These are phyloP conservation scores for Hypsopygia costalis DNA, from an alignment of 2,888 invertebrate species.

Conservation along the genomic window DNA sequence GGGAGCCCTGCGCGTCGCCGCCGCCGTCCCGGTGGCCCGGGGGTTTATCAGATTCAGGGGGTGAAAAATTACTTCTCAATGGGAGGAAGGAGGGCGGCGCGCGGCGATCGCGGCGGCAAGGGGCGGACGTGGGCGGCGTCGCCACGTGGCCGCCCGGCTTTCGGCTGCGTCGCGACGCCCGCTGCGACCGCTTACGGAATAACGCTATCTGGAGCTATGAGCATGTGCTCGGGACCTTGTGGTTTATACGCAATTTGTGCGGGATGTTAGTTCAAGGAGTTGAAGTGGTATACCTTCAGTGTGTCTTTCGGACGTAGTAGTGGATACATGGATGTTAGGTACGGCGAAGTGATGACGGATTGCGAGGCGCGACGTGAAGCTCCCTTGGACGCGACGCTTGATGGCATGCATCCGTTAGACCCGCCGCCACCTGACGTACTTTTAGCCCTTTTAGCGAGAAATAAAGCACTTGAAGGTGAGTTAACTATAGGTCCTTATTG, in stretches of 20 bases:
- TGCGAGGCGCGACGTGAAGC: slow-evolving; percentile 44
- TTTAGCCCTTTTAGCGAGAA: slow-evolving; percentile 90
- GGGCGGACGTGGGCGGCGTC: slow-evolving; percentile 72
- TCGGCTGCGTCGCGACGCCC: slow-evolving; percentile 49
- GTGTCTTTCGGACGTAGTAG: slow-evolving; percentile 45
- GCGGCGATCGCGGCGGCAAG: slow-evolving; percentile 48
- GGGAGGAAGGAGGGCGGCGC: slow-evolving; percentile 69
- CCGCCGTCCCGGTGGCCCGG: slow-evolving; percentile 40
- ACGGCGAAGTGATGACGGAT: slow-evolving; percentile 47
- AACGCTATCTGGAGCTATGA: slow-evolving; percentile 32
- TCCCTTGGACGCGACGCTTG: slow-evolving; percentile 53
- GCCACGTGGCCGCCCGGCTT: slow-evolving; percentile 62
- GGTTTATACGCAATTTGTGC: slow-evolving; percentile 29
- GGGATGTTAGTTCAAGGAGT: slow-evolving; percentile 42
- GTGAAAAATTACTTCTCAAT: slow-evolving; percentile 79
- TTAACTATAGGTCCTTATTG: slow-evolving; percentile 5
- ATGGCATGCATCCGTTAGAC: slow-evolving; percentile 62
- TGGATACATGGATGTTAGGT: slow-evolving; percentile 52
- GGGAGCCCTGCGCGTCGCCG: slow-evolving; percentile 60
- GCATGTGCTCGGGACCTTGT: slow-evolving; percentile 35
- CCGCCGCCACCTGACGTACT: slow-evolving; percentile 91
- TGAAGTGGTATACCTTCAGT: slow-evolving; percentile 39
- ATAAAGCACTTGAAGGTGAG: slow-evolving; percentile 94
- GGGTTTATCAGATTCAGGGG: slow-evolving; percentile 79
- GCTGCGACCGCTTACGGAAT: slow-evolving; percentile 39